A percentile compares a stretch with the other conserved stretches of the same genome.
Evolutionary conservation across 2,797 vertebrate species (phyloP).

Genomic region (Gymnopithys bicolor): DNA sequence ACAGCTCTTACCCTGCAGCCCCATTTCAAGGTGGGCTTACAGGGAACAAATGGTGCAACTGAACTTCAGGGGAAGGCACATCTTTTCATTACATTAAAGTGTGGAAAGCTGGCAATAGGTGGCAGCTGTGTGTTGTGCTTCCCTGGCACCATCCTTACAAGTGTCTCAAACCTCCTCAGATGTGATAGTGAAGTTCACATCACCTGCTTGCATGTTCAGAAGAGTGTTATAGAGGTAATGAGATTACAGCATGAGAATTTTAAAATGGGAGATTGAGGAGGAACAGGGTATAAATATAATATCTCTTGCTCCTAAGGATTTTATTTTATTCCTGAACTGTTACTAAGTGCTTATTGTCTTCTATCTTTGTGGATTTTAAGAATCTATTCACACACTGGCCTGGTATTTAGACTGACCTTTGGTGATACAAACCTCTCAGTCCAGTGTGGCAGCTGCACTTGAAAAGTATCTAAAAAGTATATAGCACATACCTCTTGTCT

Average conservation of each 20-base stretch:
- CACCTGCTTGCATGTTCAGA: fast-evolving
- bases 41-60: not conserved
- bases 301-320: not conserved
- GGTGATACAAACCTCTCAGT: not conserved
- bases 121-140: not conserved
- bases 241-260: not conserved
- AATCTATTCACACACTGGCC: not conserved
- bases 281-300: not conserved
- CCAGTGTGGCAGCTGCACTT: not conserved
- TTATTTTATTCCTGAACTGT: not conserved
- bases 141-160: not conserved
- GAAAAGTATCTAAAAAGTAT: not conserved
- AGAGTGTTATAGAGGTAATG: not conserved
- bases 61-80: not conserved
- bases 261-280: not conserved
- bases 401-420: not conserved
- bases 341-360: not conserved
- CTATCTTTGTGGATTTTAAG: not conserved
- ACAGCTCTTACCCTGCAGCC: not conserved
- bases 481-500: not conserved
- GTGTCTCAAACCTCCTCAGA: not conserved
- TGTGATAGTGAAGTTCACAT: not conserved
- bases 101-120: not conserved
- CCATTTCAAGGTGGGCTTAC: not conserved
- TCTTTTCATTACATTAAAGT: not conserved